Conservation (phyloP, 2,797 vertebrate genomes). For the Mastacembelus armatus region DNA sequence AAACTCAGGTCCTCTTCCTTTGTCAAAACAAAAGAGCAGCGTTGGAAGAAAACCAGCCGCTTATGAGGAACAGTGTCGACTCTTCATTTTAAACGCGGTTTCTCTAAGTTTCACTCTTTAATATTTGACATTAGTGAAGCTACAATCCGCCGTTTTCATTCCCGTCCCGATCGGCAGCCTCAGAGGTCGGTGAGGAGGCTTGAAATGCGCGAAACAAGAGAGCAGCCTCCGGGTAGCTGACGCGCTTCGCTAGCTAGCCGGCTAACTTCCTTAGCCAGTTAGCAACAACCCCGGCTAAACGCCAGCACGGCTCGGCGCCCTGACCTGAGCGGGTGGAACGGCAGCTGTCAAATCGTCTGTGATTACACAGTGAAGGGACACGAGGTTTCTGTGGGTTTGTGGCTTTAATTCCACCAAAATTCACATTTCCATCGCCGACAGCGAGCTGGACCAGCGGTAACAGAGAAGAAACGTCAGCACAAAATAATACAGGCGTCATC, state of each 20-base stretch:
- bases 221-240: slow-evolving; percentile 60
- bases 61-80: slow-evolving; percentile 17
- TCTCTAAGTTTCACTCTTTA: neutral
- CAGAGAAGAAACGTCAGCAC: neutral
- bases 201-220: slow-evolving; percentile 72
- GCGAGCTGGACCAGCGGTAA: slow-evolving; percentile 14
- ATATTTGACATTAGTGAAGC: neutral
- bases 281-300: slow-evolving; percentile 58
- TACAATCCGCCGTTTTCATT: neutral
- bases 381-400: rapidly evolving
- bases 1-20: slow-evolving; percentile 65
- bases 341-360: neutral
- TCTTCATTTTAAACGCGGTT: slow-evolving; percentile 41
- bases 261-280: slow-evolving; percentile 77
- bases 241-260: slow-evolving; percentile 60
- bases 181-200: slow-evolving; percentile 28
- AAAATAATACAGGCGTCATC: neutral
- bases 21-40: slow-evolving; percentile 78
- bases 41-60: slow-evolving; percentile 43
- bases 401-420: neutral
- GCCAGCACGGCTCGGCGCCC: slow-evolving; percentile 34
- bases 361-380: neutral
- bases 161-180: neutral
- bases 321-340: neutral
- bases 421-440: slow-evolving; percentile 10